Conservation (phyloP, 2,797 vertebrate genomes). For the Ibycter americanus region DNA sequence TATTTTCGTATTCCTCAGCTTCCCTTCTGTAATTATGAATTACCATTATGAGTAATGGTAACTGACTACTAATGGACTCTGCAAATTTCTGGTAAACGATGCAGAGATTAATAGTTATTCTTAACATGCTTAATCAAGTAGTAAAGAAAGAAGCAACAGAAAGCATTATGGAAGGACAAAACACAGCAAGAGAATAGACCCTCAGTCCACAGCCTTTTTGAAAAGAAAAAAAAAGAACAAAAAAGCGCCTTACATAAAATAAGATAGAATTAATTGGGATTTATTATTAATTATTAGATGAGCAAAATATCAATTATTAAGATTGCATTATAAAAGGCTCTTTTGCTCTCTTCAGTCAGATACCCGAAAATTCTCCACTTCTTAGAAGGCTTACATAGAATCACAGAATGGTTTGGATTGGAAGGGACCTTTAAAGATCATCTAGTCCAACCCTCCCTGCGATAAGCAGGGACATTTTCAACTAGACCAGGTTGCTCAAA, state of each 20-base stretch:
- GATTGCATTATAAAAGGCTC: slow-evolving; percentile 24
- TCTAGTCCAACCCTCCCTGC: too few relatives aligned
- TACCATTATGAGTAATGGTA: background rate
- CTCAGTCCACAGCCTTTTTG: background rate
- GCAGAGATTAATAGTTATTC: background rate
- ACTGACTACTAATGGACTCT: background rate
- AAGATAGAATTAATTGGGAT: slow-evolving; percentile 10
- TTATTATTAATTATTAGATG: slow-evolving; percentile 27
- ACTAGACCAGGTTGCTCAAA: too few relatives aligned
- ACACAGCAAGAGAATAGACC: background rate
- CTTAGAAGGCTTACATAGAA: background rate
- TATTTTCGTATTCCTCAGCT: background rate
- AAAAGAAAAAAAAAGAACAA: background rate
- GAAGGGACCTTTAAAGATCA: too few relatives aligned
- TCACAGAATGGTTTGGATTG: too few relatives aligned
- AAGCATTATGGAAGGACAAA: background rate
- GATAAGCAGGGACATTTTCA: too few relatives aligned
- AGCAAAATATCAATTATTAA: slow-evolving; percentile 45
- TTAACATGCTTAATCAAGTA: background rate
- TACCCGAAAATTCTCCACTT: background rate
- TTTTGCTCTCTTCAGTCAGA: slow-evolving; percentile 10
- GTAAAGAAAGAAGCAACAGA: background rate
- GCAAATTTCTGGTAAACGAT: background rate
- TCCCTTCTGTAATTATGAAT: background rate
- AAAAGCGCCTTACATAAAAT: background rate